phyloP scores from a whole-genome alignment of 2,797 vertebrate genomes.

The Girardinus metallicus region DNA sequence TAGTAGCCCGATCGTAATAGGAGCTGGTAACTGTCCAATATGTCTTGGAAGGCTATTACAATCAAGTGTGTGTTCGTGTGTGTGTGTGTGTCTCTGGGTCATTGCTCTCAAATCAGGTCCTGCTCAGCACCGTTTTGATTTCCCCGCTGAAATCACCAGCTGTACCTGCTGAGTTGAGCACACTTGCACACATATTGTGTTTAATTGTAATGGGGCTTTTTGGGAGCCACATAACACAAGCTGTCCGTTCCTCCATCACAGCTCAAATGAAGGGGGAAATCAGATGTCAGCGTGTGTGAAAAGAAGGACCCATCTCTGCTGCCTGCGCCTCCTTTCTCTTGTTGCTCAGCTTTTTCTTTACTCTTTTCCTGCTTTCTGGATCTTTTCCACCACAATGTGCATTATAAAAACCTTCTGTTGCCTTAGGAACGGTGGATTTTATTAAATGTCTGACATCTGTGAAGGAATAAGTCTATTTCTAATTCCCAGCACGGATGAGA shows the following conservation, averaged over 20 bases:
- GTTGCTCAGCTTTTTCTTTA: conserved; percentile 14
- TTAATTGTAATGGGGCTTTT: conserved; percentile 59
- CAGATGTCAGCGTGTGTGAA: conserved; percentile 34
- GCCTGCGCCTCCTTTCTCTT: conserved; percentile 17
- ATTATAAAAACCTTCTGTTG: conserved; percentile 27
- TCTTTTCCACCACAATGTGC: conserved; percentile 3
- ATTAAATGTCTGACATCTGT: conserved; percentile 26
- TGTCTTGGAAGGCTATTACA: conserved; percentile 46
- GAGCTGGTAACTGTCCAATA: conserved; percentile 44
- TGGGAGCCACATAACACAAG: conserved; percentile 53
- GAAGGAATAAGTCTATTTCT: conserved; percentile 18
- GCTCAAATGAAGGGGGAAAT: conserved; percentile 41
- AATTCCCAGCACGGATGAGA: conserved; percentile 15
- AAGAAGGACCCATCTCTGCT: conserved; percentile 20
- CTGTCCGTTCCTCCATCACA: conserved; percentile 54
- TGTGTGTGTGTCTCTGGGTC: conserved; percentile 31
- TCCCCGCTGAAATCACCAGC: conserved; percentile 66
- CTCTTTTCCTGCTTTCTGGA: conserved; percentile 22
- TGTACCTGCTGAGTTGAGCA: conserved; percentile 50
- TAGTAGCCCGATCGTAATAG: conserved; percentile 27
- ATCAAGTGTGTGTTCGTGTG: conserved; percentile 8
- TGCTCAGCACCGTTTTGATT: conserved; percentile 64
- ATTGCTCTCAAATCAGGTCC: conserved; percentile 59
- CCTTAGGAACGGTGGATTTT: conserved; percentile 16
- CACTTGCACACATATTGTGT: conserved; percentile 29